Conservation (phyloP, 2,113 vertebrate genomes). For the Amphiprion percula region DNA sequence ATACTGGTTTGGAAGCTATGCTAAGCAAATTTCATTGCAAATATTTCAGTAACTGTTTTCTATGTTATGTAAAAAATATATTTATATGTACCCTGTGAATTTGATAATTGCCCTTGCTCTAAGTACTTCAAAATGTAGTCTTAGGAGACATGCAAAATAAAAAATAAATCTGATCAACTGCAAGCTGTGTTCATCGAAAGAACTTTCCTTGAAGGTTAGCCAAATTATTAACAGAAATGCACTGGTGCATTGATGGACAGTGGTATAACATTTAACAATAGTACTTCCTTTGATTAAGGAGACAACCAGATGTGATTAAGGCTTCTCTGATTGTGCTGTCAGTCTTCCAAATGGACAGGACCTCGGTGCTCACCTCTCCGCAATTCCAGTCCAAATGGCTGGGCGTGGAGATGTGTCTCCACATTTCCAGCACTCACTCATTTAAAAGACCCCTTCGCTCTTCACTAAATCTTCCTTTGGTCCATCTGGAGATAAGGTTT, state of each 20-base stretch:
- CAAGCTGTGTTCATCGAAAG: conserved; percentile 33
- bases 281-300: conserved; percentile 81
- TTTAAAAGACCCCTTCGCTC: conserved; percentile 74
- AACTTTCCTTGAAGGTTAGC: conserved; percentile 80
- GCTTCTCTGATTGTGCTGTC: conserved; percentile 81
- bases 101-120: background rate
- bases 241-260: conserved; percentile 66
- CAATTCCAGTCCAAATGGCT: conserved; percentile 77
- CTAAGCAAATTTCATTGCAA: no score
- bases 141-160: conserved; percentile 1
- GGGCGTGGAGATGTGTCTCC: conserved; percentile 67
- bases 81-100: conserved; percentile 6
- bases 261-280: conserved; percentile 74
- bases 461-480: conserved; percentile 77
- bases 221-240: conserved; percentile 81
- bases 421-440: conserved; percentile 79
- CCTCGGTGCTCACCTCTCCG: conserved; percentile 67
- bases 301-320: conserved; percentile 82
- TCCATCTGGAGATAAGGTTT: conserved; percentile 69
- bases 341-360: conserved; percentile 84
- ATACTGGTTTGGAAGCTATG: no score
- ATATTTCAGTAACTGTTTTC: no score
- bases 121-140: background rate
- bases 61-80: background rate
- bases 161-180: conserved; percentile 12